Evolutionary conservation across 1,140 invertebrate genomes (phyloP), one percentile per base, ranked within the genome.

Genomic region (Oedothorax gibbosus): DNA sequence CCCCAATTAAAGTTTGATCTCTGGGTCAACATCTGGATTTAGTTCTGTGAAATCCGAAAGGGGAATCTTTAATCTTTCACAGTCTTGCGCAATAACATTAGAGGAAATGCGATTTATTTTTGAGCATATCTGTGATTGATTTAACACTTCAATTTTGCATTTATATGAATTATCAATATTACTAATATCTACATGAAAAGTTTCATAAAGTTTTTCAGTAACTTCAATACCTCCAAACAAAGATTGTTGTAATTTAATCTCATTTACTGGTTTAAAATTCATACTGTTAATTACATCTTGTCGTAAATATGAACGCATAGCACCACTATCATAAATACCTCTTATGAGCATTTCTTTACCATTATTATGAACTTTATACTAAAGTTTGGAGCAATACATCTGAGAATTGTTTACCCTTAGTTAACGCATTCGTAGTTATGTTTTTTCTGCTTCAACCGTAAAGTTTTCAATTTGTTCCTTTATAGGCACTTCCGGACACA

Each of bases 371-470:
- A 84, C 9, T 84, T 66, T 75, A 35, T 35, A 56, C 35, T 56
- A 75, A 75, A 66, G 62, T 84, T 84, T 84, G 71, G 4, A 66
- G 60, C n/a, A 53, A 68, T 56, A 84, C 81, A 84, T 66, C 72
- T 7, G 71, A 75, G 20, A 75, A 14, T 62, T 66, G 56, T 50
- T 75, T 20, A 66, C 66, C 10, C 65, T 14, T 75, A 75, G 54
- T 84, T 14, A 84, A n/a, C 49, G 51, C 66, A 56, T 54, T 84
- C 8, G 60, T 75, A 75, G 73, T 75, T 12, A n/a, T 66, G 57
- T 57, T 51, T 51, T 8, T 9, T 75, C 50, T 51, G 66, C 50
- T 56, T 0, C 14, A n/a, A 18, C 56, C n/a, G 20, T 12, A 64
- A 21, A 9, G 10, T 21, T 53, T 8, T 66, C 20, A 20, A n/a